Evolutionary conservation across 2,113 vertebrate species (phyloP), one percentile per base, ranked within the genome.

Genomic region (Serinus canaria): DNA sequence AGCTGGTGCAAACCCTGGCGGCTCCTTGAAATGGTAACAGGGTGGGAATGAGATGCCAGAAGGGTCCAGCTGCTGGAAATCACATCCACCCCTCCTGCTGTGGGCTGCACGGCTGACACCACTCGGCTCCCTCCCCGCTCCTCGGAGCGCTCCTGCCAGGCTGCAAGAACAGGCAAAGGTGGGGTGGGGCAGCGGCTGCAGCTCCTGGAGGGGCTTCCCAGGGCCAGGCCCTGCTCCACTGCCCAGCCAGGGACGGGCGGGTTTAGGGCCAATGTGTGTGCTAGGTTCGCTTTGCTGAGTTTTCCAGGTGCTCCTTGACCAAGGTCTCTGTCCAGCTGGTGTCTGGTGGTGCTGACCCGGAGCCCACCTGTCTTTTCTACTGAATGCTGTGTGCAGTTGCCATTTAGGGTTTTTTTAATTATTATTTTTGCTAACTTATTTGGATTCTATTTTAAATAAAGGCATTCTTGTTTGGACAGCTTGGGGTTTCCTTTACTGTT

Each of bases 371-470:
- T 66, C 64, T 98, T 97, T 98, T 97, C 97, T 97, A 97, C 97
- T 85, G 96, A 97, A 75, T 46, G 69, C 96, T 66, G 97, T 97
- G 99, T 99, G 99, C 96, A 97, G 98, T 98, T 99, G 98, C 97
- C 95, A 98, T 98, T 98, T 86, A 55, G 35, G 27, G 77, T 44
- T 53, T 98, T 98, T 98, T 98, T 96, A 97, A 98, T 98, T 98
- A 96, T 97, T 98, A 98, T 98, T 98, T 99, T 99, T 98, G 98
- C 98, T 99, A 99, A 98, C 92, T 99, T 99, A 99, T 99, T 99
- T 95, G 97, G 97, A 98, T 98, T 98, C 97, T 72, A 83, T 98
- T 98, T 98, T 91, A 97, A 99, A 99, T 99, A 99, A 99, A 99
- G 98, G 96, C 83, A 98, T 98, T 98, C 97, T 98, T 98, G 98